Percentiles rank a stretch among this genome's conserved stretches.
Conservation (phyloP, 2,888 invertebrate genomes). For the Phyto melanocephala region DNA sequence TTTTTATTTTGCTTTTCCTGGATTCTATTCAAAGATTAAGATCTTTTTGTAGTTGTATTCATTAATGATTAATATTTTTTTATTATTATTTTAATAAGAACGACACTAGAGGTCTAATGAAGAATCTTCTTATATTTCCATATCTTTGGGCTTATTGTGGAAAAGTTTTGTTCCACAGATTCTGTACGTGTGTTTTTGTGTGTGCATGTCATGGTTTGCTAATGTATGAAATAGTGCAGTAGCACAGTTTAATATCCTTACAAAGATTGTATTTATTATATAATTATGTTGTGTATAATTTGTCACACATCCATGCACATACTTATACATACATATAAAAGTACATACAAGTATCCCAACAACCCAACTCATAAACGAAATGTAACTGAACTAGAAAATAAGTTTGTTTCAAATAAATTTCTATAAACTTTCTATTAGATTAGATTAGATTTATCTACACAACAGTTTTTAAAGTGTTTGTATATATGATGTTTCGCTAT, state of each 20-base stretch:
- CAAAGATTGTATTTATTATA: constrained; percentile 14
- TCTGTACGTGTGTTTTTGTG: not conserved
- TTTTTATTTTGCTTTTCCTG: not conserved
- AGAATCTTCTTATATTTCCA: constrained; percentile 14
- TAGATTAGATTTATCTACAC: too few species aligned
- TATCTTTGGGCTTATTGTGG: not conserved
- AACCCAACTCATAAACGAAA: too few species aligned
- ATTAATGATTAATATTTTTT: constrained; percentile 33
- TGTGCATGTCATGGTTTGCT: not conserved
- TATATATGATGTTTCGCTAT: too few species aligned
- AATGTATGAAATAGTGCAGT: not conserved
- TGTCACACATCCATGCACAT: not conserved
- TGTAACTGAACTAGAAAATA: too few species aligned
- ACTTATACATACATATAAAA: not conserved
- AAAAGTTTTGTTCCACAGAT: not conserved
- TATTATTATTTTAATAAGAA: not conserved
- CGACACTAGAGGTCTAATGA: not conserved
- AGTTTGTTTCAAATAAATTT: too few species aligned
- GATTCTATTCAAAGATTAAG: constrained; percentile 32
- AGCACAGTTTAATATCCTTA: not conserved
- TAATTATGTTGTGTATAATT: not conserved
- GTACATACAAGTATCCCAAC: not conserved
- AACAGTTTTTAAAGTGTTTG: too few species aligned
- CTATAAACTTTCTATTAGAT: too few species aligned
- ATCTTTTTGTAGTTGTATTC: constrained; percentile 46